Conservation (phyloP, 2,888 invertebrate species). For the Cerastis leucographa region DNA sequence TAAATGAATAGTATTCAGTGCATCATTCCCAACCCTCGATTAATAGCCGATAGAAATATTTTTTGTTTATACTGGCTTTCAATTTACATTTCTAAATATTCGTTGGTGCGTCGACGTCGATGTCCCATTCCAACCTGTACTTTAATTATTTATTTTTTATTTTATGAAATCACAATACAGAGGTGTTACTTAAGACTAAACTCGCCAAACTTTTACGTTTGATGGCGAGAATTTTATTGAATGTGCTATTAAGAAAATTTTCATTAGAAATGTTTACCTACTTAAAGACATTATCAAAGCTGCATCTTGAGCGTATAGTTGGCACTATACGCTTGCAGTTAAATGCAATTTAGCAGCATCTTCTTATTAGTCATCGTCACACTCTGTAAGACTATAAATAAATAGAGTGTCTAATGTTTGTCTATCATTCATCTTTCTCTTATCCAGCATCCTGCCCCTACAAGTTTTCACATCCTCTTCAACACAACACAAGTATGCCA, state of each 20-base stretch:
- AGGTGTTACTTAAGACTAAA: too few species aligned
- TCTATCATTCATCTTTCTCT: slow-evolving; percentile 13
- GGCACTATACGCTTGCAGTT: not conserved
- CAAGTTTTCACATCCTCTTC: slow-evolving; percentile 20
- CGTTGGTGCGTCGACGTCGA: too few species aligned
- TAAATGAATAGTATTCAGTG: not conserved
- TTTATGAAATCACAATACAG: too few species aligned
- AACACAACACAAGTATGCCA: slow-evolving; percentile 39
- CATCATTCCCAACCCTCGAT: not conserved
- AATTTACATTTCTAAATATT: too few species aligned
- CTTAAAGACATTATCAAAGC: not conserved
- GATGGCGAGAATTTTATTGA: too few species aligned
- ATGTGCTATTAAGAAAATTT: not conserved
- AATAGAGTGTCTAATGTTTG: not conserved
- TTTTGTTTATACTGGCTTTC: too few species aligned
- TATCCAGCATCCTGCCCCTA: not conserved
- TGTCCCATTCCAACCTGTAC: too few species aligned
- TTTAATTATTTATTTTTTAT: too few species aligned
- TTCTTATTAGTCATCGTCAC: slow-evolving; percentile 23
- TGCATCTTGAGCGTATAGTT: not conserved
- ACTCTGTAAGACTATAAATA: too few species aligned
- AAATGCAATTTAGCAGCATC: not conserved
- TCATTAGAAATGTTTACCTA: not conserved
- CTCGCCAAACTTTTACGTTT: too few species aligned
- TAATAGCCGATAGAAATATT: too few species aligned